Evolutionary conservation across 2,113 vertebrate genomes (phyloP).

Genomic region (Macquaria australasica): DNA sequence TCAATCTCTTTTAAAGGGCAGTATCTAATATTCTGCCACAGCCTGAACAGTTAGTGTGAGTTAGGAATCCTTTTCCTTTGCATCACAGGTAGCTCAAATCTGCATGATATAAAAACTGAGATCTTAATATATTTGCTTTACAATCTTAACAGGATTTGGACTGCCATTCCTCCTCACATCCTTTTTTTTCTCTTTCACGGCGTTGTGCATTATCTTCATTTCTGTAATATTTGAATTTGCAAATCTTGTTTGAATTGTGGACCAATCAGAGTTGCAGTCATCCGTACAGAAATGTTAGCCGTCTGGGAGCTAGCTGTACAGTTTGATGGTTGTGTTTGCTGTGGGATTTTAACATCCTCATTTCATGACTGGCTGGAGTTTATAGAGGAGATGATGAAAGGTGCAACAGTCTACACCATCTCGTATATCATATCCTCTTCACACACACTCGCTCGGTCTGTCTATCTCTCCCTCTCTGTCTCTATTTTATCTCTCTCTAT

Average conservation of each 20-base stretch:
- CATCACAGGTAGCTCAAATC: not conserved
- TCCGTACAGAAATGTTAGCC: slow-evolving; percentile 45
- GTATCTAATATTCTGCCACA: slow-evolving; percentile 5
- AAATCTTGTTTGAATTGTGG: slow-evolving; percentile 53
- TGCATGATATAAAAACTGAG: slow-evolving; percentile 4
- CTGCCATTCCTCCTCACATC: not conserved
- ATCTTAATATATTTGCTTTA: slow-evolving; percentile 11
- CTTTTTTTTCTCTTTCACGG: not conserved
- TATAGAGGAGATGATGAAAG: slow-evolving; percentile 84
- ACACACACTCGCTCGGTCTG: slow-evolving; percentile 44
- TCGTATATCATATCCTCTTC: slow-evolving; percentile 76
- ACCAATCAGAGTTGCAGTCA: slow-evolving; percentile 52
- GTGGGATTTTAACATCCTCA: slow-evolving; percentile 81
- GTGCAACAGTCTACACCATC: slow-evolving; percentile 77
- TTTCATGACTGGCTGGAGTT: slow-evolving; percentile 85
- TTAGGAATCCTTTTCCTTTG: slow-evolving; percentile 10
- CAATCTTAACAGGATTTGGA: not conserved
- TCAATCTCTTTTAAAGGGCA: slow-evolving; percentile 23
- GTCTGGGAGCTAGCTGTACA: slow-evolving; percentile 53
- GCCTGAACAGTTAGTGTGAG: not conserved
- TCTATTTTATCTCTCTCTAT: slow-evolving; percentile 63
- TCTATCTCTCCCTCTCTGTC: slow-evolving; percentile 47
- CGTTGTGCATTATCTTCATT: slow-evolving; percentile 23
- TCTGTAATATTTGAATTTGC: slow-evolving; percentile 52
- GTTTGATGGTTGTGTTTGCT: slow-evolving; percentile 76